Percentiles rank a stretch among this genome's conserved stretches.
phyloP scores from a whole-genome alignment of 2,888 invertebrate genomes.

The Amorpha juglandis region DNA sequence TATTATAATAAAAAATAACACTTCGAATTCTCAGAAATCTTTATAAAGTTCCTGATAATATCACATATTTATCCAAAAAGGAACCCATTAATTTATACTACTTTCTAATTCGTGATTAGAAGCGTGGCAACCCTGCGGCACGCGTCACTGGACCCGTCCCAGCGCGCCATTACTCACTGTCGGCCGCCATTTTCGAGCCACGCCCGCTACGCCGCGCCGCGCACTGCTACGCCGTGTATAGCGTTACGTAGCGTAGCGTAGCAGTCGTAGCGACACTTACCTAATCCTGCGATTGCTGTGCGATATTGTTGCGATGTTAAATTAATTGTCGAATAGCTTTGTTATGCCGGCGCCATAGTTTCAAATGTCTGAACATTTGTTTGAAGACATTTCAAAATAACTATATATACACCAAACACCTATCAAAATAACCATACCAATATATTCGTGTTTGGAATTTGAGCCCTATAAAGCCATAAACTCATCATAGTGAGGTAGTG shows the following conservation, averaged over 20 bases:
- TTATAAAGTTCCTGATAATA: background rate
- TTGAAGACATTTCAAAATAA: no score
- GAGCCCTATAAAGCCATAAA: no score
- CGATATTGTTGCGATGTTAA: no score
- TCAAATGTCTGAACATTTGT: no score
- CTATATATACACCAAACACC: no score
- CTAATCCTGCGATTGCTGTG: conserved; percentile 29
- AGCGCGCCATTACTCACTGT: conserved; percentile 82
- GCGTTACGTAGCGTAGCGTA: conserved; percentile 53
- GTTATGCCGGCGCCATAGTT: no score
- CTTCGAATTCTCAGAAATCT: no score
- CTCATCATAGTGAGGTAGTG: no score
- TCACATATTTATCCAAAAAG: background rate
- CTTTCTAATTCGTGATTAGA: conserved; percentile 14
- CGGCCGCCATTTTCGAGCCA: conserved; percentile 80
- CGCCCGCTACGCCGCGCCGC: conserved; percentile 72
- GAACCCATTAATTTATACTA: background rate
- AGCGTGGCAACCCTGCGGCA: conserved; percentile 69
- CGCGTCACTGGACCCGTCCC: conserved; percentile 83
- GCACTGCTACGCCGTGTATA: conserved; percentile 21
- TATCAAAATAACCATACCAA: no score
- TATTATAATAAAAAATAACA: no score
- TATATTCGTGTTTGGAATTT: no score
- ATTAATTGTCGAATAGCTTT: no score
- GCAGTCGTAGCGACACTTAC: conserved; percentile 41